These are phyloP conservation scores for Cossypha dichroa DNA, from an alignment of 2,797 vertebrate species.

Conservation along the genomic window DNA sequence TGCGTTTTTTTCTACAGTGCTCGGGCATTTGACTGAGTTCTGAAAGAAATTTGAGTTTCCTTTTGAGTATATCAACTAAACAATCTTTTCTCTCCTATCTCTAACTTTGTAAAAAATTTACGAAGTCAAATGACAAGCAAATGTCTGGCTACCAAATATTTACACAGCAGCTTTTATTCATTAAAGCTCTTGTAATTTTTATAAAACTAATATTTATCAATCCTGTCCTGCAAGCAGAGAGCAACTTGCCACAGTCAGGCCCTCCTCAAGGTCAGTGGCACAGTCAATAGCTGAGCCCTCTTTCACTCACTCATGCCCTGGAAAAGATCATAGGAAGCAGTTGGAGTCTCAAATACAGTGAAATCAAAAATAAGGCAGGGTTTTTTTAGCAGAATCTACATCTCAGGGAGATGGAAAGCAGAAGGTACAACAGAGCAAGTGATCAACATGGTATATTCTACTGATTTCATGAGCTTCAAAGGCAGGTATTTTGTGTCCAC, in stretches of 20 bases:
- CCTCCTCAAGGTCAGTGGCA: not conserved
- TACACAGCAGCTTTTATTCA: not conserved
- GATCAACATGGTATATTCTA: rapidly evolving
- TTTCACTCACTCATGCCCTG: not conserved
- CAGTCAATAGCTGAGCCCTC: not conserved
- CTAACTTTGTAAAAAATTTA: not conserved
- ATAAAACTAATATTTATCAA: not conserved
- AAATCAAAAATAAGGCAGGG: not conserved
- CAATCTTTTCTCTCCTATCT: not conserved
- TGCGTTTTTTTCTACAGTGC: not conserved
- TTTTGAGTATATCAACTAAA: not conserved
- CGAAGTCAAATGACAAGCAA: not conserved
- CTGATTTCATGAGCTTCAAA: not conserved
- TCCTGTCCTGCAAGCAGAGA: not conserved
- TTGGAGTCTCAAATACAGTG: not conserved
- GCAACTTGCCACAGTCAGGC: not conserved
- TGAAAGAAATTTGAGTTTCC: not conserved
- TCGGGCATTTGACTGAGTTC: not conserved
- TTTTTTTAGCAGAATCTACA: not conserved
- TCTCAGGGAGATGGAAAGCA: not conserved
- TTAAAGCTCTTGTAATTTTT: not conserved
- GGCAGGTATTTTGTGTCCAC: not conserved
- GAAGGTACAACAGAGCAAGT: not conserved
- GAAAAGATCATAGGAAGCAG: not conserved
- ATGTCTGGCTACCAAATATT: not conserved